These are phyloP conservation scores for Acanthoscelides obtectus DNA, from an alignment of 2,888 invertebrate species.

Conservation along the genomic window DNA sequence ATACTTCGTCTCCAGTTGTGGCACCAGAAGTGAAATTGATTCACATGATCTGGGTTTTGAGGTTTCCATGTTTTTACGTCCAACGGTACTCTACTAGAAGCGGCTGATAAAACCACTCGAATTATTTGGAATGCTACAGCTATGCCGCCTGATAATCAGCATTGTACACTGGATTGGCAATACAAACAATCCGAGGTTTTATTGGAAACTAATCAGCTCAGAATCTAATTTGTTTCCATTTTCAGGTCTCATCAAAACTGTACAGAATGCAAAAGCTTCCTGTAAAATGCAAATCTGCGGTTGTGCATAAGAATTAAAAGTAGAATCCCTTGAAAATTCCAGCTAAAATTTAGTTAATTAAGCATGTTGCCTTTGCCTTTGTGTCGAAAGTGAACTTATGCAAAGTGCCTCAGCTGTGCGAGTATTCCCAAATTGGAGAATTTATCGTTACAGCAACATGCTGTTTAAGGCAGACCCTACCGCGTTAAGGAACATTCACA, in stretches of 20 bases:
- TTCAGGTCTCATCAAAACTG: background rate
- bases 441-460: background rate
- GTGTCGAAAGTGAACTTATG: background rate
- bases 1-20: too few relatives aligned
- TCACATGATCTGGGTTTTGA: too few relatives aligned
- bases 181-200: background rate
- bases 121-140: background rate
- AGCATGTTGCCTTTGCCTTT: background rate
- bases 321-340: background rate
- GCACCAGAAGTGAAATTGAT: too few relatives aligned
- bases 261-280: background rate
- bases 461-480: background rate
- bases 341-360: background rate
- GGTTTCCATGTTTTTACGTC: too few relatives aligned
- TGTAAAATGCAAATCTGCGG: background rate
- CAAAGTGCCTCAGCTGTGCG: background rate
- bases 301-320: background rate
- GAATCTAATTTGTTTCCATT: background rate
- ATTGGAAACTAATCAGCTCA: background rate
- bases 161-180: background rate
- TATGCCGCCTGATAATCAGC: background rate
- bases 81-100: background rate
- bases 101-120: background rate
- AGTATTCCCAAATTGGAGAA: background rate
- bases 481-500: too few relatives aligned